Conservation (phyloP, 2,888 invertebrate species). For the Archaeoteleia sp. region DNA sequence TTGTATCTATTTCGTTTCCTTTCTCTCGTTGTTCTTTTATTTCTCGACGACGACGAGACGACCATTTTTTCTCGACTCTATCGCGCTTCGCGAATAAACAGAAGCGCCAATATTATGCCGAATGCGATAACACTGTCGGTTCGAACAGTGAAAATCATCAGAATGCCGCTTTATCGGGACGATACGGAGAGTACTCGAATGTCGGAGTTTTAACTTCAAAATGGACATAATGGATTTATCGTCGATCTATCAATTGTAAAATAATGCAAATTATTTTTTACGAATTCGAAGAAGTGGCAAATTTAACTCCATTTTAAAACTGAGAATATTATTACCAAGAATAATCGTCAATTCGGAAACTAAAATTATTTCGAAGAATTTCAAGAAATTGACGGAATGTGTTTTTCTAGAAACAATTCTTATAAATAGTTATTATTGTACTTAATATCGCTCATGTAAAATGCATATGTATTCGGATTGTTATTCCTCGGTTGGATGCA, state of each 20-base stretch:
- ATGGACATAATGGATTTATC: too few species aligned
- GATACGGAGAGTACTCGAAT: background rate
- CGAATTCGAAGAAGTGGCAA: background rate
- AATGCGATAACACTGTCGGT: background rate
- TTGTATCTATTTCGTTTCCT: constrained; percentile 23
- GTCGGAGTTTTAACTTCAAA: too few species aligned
- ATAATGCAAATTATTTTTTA: too few species aligned
- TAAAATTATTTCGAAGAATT: too few species aligned
- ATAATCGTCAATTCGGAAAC: too few species aligned
- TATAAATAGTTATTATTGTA: too few species aligned
- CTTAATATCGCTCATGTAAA: constrained; percentile 28
- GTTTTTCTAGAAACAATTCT: too few species aligned
- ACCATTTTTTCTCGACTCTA: constrained; percentile 17
- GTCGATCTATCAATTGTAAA: too few species aligned
- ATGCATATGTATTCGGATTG: constrained; percentile 15
- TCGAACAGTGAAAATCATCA: constrained; percentile 25
- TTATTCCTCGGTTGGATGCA: constrained; percentile 18
- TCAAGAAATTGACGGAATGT: too few species aligned
- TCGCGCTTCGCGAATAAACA: constrained; percentile 33
- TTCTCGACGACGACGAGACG: constrained; percentile 18
- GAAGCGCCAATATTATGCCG: constrained; percentile 30
- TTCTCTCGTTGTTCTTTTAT: constrained; percentile 11
- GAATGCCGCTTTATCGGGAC: constrained; percentile 23
- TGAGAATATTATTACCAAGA: too few species aligned
- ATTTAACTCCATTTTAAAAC: constrained; percentile 4